Percentiles rank a stretch among this genome's conserved stretches.
These are phyloP conservation scores for Parasteatoda lunata DNA, from an alignment of 2,888 invertebrate species.

Conservation along the genomic window DNA sequence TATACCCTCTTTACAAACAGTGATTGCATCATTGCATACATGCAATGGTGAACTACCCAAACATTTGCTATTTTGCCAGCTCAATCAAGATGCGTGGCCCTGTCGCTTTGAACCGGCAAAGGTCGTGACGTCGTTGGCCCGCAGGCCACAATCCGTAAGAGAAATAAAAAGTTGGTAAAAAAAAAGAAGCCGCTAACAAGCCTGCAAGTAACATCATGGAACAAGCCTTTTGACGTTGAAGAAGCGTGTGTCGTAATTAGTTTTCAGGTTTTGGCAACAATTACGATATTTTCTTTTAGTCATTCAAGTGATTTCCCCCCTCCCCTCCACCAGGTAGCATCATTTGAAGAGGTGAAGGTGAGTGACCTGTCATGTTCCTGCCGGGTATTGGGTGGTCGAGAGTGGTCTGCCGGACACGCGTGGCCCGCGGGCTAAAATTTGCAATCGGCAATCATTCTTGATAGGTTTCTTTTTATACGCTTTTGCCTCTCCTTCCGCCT, in stretches of 20 bases:
- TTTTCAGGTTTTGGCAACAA: constrained; percentile 58
- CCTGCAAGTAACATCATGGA: constrained; percentile 26
- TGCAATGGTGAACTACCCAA: too few species aligned
- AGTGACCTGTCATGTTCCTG: constrained; percentile 66
- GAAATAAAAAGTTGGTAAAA: constrained; percentile 17
- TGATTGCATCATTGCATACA: too few species aligned
- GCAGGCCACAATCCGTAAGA: constrained; percentile 32
- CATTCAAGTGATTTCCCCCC: constrained; percentile 20
- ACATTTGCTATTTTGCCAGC: too few species aligned
- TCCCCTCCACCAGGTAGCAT: background rate
- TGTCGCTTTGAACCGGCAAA: background rate
- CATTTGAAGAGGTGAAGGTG: constrained; percentile 58
- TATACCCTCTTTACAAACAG: too few species aligned
- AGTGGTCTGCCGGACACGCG: constrained; percentile 48
- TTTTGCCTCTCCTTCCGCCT: too few species aligned
- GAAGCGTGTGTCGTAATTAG: constrained; percentile 65
- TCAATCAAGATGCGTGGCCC: too few species aligned
- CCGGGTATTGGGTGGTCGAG: constrained; percentile 54
- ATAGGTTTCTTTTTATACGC: too few species aligned
- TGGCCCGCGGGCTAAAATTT: constrained; percentile 13
- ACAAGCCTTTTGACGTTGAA: constrained; percentile 39
- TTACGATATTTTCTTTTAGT: constrained; percentile 26
- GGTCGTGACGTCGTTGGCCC: constrained; percentile 36
- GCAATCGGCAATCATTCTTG: background rate
- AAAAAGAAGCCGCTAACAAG: constrained; percentile 52